A percentile compares a stretch with the other conserved stretches of the same genome.
These are phyloP conservation scores for Esox lucius DNA, from an alignment of 2,797 vertebrate genomes.

Conservation along the genomic window DNA sequence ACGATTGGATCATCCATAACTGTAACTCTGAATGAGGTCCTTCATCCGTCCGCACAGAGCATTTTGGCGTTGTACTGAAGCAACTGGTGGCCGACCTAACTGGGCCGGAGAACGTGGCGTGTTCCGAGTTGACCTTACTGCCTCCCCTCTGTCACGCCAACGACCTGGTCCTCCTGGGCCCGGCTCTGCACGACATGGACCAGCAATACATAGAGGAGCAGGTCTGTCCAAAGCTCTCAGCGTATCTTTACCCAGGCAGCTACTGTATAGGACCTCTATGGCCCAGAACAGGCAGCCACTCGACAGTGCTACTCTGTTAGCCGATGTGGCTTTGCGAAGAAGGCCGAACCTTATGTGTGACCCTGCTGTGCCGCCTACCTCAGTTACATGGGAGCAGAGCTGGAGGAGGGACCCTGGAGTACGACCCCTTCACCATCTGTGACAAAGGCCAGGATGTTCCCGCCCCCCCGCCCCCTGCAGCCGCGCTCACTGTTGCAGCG, in stretches of 20 bases:
- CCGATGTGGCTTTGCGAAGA: background rate
- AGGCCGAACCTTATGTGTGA: conserved; percentile 1
- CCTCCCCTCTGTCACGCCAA: conserved; percentile 81
- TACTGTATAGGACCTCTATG: background rate
- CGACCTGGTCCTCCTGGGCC: conserved; percentile 82
- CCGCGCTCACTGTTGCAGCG: conserved; percentile 77
- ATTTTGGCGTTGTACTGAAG: conserved; percentile 80
- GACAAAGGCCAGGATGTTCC: conserved; percentile 73
- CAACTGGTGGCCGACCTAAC: conserved; percentile 86
- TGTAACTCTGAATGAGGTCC: background rate
- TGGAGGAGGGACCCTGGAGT: conserved; percentile 83
- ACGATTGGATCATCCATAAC: background rate
- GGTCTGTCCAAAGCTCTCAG: conserved; percentile 66
- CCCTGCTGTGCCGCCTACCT: conserved; percentile 32
- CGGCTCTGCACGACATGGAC: conserved; percentile 76
- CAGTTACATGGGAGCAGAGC: conserved; percentile 75
- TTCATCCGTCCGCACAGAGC: conserved; percentile 64
- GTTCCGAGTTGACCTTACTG: conserved; percentile 80
- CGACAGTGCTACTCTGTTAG: background rate
- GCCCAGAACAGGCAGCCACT: background rate
- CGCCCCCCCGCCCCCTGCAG: conserved; percentile 76
- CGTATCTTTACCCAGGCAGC: background rate
- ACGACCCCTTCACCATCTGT: conserved; percentile 83
- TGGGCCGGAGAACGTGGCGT: conserved; percentile 75
- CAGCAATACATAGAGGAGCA: conserved; percentile 88